Evolutionary conservation across 2,797 vertebrate species (phyloP).

Genomic region (Coranthus polyacanthus): DNA sequence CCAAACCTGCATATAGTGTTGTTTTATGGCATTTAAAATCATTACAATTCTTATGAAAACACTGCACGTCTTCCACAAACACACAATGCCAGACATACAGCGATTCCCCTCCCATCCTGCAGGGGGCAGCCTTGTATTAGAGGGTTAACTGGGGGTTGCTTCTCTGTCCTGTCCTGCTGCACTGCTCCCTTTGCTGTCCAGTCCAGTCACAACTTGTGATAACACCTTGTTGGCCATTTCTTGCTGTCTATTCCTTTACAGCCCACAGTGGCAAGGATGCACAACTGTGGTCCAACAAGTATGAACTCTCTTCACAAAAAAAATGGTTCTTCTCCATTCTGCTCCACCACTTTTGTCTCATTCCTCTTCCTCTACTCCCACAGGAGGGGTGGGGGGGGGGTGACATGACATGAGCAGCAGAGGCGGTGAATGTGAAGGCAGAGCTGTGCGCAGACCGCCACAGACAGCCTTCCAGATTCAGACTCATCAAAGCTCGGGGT

Average conservation of each 20-base stretch:
- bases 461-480: constrained; percentile 30
- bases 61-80: neutral
- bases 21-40: constrained; percentile 5
- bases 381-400: neutral
- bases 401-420: neutral
- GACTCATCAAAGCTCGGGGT: constrained; percentile 7
- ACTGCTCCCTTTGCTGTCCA: constrained; percentile 12
- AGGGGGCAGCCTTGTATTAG: constrained; percentile 66
- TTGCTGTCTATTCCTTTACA: constrained; percentile 26
- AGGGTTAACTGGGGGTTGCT: neutral
- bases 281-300: constrained; percentile 6
- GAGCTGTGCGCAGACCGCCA: constrained; percentile 3
- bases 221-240: neutral
- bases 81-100: neutral
- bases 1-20: constrained; percentile 2
- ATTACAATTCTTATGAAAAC: too few relatives aligned
- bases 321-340: neutral
- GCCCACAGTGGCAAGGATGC: constrained; percentile 23
- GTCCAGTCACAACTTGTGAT: constrained; percentile 24
- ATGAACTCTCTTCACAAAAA: neutral
- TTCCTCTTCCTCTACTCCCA: neutral
- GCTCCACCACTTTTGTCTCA: neutral
- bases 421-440: neutral
- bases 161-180: constrained; percentile 27
- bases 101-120: constrained; percentile 58